Conservation (phyloP, 2,797 vertebrate genomes). For the Eurystomus glaucurus region DNA sequence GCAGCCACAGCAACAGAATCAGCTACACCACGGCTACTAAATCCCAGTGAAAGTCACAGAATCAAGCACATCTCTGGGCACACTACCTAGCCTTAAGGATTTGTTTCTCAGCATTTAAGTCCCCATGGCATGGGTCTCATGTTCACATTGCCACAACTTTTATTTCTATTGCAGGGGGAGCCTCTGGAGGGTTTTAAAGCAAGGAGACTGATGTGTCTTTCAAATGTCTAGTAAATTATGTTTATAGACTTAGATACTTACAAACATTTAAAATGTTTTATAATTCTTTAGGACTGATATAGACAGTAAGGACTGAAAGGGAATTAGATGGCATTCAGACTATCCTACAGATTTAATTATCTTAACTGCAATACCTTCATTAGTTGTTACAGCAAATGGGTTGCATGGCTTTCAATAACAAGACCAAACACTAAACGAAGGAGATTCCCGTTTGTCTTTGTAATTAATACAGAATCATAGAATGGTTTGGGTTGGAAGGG, state of each 20-base stretch:
- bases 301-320: not conserved
- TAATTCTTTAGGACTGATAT: not conserved
- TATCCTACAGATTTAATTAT: not conserved
- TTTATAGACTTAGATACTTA: not conserved
- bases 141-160: not conserved
- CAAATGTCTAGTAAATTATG: not conserved
- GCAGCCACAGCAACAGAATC: too few relatives aligned
- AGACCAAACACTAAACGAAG: not conserved
- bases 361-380: not conserved
- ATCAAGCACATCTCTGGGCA: not conserved
- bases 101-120: not conserved
- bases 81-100: not conserved
- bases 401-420: not conserved
- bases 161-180: not conserved
- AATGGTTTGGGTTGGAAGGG: too few relatives aligned
- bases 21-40: not conserved
- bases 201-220: not conserved
- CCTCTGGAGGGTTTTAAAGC: not conserved
- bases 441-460: not conserved
- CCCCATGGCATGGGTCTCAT: not conserved
- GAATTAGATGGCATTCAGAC: not conserved
- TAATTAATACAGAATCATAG: not conserved
- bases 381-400: not conserved
- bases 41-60: not conserved
- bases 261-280: not conserved